Evolutionary conservation across 2,888 invertebrate genomes (phyloP), one percentile per base, ranked within the genome.

Genomic region (Hirtodrosophila cameraria): DNA sequence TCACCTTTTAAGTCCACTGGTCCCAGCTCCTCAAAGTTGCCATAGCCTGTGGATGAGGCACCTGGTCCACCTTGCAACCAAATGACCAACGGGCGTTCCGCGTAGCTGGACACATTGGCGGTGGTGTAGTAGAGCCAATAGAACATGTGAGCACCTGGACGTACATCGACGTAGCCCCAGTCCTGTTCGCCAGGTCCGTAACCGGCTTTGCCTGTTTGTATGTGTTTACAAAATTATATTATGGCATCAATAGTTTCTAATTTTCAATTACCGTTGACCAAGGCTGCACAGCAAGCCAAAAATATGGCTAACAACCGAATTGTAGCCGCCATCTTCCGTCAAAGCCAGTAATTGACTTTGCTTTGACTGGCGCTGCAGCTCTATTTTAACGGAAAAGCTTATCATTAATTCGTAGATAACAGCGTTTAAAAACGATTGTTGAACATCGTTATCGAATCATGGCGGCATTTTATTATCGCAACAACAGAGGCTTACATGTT

Each of bases 11-110:
- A 84, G 87, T 95, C 94, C 6, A 95, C 90, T 0, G 96, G 96
- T 0, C 97, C 97, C 5, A 96, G 89, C 87, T 96, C 96, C 61
- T 94, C 93, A 87, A 97, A 97, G 89, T 97, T 97, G 6, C 97
- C 97, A 87, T 94, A 95, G 0, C 94, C 95, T 0, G 95, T 95
- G 7, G 95, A 94, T 0, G 95, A 95, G 0, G 93, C 94, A 0
- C 93, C 97, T 0, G 97, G 97, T 0, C 97, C 97, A 9, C 97
- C 97, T 92, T 97, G 95, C 3, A 97, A 92, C 97, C 97, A 97
- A 52, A 97, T 94, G 9, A 96, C 91, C 13, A 97, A 91, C 0
- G 97, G 97, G 30, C 93, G 92, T 0, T 95, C 93, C 0, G 93
- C 93, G 81, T 93, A 93, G 38, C 92, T 92, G 3, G 84, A 70